Conservation (phyloP, 2,888 invertebrate genomes). For the Timandra comae region DNA sequence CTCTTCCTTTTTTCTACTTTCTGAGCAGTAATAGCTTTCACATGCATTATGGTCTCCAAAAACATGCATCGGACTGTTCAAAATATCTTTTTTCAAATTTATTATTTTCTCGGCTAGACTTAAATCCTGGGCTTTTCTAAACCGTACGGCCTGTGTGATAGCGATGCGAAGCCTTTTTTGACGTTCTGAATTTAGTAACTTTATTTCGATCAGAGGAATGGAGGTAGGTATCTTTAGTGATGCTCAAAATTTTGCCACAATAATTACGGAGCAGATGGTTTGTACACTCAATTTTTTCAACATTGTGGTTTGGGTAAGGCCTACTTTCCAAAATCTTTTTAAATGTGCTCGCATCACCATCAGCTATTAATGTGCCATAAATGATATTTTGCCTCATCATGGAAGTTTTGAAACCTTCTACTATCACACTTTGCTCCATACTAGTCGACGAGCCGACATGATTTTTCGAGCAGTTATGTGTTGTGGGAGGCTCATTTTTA, state of each 20-base stretch:
- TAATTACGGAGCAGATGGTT: constrained; percentile 15
- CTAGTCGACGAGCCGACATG: constrained; percentile 17
- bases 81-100: constrained; percentile 6
- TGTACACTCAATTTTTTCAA: constrained; percentile 10
- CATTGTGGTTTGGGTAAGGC: constrained; percentile 5
- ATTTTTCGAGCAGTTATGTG: constrained; percentile 17
- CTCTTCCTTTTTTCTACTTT: constrained; percentile 5
- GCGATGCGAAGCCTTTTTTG: constrained; percentile 4
- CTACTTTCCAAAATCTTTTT: constrained; percentile 16
- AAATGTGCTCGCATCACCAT: constrained; percentile 15
- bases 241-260: constrained; percentile 9
- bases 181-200: constrained; percentile 3
- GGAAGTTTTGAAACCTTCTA: constrained; percentile 18
- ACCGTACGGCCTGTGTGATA: constrained; percentile 3
- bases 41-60: constrained; percentile 6
- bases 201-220: constrained; percentile 7
- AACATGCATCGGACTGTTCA: constrained; percentile 6
- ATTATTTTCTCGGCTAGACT: constrained; percentile 1
- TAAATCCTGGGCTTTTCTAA: constrained; percentile 3
- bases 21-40: constrained; percentile 5
- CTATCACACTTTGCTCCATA: constrained; percentile 18
- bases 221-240: constrained; percentile 12
- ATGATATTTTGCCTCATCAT: constrained; percentile 11
- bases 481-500: constrained; percentile 4
- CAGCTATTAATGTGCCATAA: constrained; percentile 13